Percentiles rank a stretch among this genome's conserved stretches.
Conservation (phyloP, 2,888 invertebrate species). For the Eilema caniola region DNA sequence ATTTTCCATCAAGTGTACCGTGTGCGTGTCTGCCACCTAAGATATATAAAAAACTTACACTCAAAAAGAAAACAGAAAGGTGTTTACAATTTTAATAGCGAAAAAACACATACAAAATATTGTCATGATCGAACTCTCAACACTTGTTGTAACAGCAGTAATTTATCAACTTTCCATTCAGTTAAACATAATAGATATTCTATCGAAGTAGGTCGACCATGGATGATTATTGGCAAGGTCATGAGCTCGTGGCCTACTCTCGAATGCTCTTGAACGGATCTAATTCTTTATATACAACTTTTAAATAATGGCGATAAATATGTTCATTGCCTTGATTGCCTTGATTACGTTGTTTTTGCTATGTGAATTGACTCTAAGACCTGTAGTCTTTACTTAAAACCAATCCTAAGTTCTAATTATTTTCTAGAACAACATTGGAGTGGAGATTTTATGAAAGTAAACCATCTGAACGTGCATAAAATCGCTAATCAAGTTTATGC, state of each 20-base stretch:
- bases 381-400: not conserved
- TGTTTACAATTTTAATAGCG: no score
- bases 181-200: not conserved
- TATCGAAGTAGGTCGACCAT: not conserved
- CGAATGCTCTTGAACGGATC: not conserved
- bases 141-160: not conserved
- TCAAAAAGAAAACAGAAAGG: no score
- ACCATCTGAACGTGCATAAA: no score
- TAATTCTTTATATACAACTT: not conserved
- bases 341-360: not conserved
- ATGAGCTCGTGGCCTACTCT: not conserved
- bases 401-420: no score
- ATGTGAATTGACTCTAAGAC: not conserved
- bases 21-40: no score
- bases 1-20: no score
- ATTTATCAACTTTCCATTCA: not conserved
- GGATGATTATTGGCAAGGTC: not conserved
- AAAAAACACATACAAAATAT: no score
- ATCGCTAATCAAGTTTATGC: no score
- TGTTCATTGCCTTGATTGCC: not conserved
- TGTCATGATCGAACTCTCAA: not conserved
- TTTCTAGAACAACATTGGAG: no score
- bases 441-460: no score
- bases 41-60: no score
- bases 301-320: not conserved